phyloP scores from a whole-genome alignment of 2,113 vertebrate genomes.

The Amblyornis subalaris region DNA sequence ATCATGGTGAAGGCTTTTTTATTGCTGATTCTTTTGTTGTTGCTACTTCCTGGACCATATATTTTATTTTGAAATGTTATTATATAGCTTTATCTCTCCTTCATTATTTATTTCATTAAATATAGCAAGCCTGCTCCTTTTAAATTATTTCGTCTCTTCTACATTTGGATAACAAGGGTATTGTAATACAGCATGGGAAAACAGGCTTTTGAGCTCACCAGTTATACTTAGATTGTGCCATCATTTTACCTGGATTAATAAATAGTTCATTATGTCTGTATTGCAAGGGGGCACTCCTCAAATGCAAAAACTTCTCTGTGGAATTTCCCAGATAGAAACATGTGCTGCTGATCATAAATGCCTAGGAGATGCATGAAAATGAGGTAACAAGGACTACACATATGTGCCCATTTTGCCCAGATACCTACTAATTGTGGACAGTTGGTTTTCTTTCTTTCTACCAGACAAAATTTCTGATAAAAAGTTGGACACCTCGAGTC shows the following conservation, averaged over 20 bases:
- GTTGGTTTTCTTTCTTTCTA: background rate
- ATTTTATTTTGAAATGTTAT: background rate
- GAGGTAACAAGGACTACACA: background rate
- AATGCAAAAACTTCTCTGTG: background rate
- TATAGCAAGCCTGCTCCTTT: background rate
- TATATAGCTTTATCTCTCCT: background rate
- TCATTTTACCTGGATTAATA: background rate
- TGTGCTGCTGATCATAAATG: background rate
- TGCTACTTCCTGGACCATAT: background rate
- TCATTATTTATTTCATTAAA: background rate
- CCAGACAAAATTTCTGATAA: background rate
- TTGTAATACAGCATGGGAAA: background rate
- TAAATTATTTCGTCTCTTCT: background rate
- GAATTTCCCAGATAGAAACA: background rate
- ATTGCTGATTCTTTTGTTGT: background rate
- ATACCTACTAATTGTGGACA: background rate
- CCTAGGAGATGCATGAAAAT: background rate
- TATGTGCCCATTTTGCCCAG: background rate
- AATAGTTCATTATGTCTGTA: background rate
- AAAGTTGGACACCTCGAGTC: background rate
- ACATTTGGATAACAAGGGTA: background rate
- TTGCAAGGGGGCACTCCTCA: background rate
- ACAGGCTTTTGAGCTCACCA: background rate
- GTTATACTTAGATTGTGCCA: background rate
- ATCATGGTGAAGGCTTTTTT: background rate